Conservation (phyloP, 2,888 invertebrate genomes). For the Cylloceria caligata region DNA sequence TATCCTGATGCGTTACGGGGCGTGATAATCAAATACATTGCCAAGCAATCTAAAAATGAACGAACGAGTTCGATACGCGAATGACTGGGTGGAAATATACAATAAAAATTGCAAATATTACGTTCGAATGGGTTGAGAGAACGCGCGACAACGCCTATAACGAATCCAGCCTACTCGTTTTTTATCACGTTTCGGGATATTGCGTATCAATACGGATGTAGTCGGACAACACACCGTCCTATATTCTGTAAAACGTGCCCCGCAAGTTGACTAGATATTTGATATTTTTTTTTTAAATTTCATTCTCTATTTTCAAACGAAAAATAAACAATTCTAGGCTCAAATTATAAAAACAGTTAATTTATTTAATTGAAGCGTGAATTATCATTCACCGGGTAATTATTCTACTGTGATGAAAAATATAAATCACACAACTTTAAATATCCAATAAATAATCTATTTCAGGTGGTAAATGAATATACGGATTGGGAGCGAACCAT, state of each 20-base stretch:
- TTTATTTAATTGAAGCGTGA: not conserved
- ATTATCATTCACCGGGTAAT: not conserved
- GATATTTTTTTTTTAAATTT: slow-evolving; percentile 20
- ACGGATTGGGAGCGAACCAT: slow-evolving; percentile 98
- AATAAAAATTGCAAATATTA: slow-evolving; percentile 30
- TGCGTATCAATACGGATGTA: slow-evolving; percentile 8
- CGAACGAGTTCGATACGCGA: slow-evolving; percentile 22
- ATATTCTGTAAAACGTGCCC: slow-evolving; percentile 19
- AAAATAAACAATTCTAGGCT: not conserved
- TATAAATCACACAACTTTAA: not conserved
- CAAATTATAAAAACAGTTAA: not conserved
- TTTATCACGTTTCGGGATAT: slow-evolving; percentile 41
- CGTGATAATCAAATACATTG: slow-evolving; percentile 58
- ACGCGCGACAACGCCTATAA: slow-evolving; percentile 12
- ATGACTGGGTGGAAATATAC: not conserved
- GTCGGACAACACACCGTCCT: not conserved
- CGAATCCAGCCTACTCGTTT: slow-evolving; percentile 25
- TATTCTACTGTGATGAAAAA: too few species aligned
- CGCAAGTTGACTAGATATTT: slow-evolving; percentile 9
- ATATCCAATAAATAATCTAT: not conserved
- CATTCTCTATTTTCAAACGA: not conserved
- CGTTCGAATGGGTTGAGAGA: slow-evolving; percentile 17
- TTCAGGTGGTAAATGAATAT: slow-evolving; percentile 93
- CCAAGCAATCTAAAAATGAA: slow-evolving; percentile 52
- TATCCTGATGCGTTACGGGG: slow-evolving; percentile 38